Evolutionary conservation across 2,888 invertebrate species (phyloP).

Genomic region (Agapetus fuscipes): DNA sequence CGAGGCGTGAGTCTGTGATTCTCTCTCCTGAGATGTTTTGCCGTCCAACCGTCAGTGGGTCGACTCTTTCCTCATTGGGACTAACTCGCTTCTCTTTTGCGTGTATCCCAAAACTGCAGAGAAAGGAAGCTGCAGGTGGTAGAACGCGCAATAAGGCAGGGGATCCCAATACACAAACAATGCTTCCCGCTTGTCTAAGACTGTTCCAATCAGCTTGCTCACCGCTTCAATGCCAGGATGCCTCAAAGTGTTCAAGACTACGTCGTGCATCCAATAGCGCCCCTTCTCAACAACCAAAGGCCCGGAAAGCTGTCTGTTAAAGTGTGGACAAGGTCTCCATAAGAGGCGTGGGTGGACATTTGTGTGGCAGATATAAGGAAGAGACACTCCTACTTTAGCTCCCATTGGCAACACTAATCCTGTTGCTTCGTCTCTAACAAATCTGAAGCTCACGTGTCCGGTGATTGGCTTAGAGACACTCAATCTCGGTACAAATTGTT

Average conservation of each 20-base stretch:
- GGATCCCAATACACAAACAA: slow-evolving; percentile 80
- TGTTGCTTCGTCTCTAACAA: slow-evolving; percentile 54
- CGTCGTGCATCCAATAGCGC: slow-evolving; percentile 52
- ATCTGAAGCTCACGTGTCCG: slow-evolving; percentile 70
- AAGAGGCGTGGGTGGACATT: slow-evolving; percentile 55
- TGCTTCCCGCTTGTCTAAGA: slow-evolving; percentile 69
- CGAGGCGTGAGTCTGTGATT: slow-evolving; percentile 14
- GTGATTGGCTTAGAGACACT: slow-evolving; percentile 57
- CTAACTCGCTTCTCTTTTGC: too few species aligned
- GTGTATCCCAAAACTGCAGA: slow-evolving; percentile 47
- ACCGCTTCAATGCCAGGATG: slow-evolving; percentile 41
- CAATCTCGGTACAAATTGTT: slow-evolving; percentile 57
- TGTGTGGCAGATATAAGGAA: slow-evolving; percentile 73
- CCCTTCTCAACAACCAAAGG: slow-evolving; percentile 37
- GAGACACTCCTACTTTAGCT: slow-evolving; percentile 66
- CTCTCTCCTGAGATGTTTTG: slow-evolving; percentile 16
- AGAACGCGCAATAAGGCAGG: slow-evolving; percentile 76
- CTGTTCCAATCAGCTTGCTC: slow-evolving; percentile 53
- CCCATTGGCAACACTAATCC: slow-evolving; percentile 53
- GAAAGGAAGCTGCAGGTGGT: slow-evolving; percentile 68
- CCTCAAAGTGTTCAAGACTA: slow-evolving; percentile 38
- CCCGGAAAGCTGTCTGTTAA: slow-evolving; percentile 45
- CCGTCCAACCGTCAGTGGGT: too few species aligned
- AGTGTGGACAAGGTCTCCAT: slow-evolving; percentile 54
- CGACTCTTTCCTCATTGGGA: too few species aligned